phyloP scores from a whole-genome alignment of 2,113 vertebrate genomes.

The Oreotrochilus melanogaster region DNA sequence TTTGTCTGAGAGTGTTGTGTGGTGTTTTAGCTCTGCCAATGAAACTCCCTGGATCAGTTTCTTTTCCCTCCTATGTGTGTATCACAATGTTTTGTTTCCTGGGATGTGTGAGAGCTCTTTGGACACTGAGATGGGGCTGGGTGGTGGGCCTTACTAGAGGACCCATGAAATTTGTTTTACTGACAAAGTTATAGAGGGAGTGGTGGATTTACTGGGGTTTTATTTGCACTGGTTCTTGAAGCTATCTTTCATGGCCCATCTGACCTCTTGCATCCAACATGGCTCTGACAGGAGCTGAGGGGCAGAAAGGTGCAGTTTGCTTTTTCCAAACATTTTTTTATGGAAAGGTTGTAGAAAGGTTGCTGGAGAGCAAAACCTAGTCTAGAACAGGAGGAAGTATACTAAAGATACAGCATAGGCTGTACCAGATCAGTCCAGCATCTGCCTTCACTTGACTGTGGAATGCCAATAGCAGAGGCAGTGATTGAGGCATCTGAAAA shows the following conservation, averaged over 20 bases:
- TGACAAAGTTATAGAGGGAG: neutral
- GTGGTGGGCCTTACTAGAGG: neutral
- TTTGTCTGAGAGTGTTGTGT: neutral
- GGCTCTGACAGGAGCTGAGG: neutral
- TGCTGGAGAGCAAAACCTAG: neutral
- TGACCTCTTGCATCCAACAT: neutral
- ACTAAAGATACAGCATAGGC: neutral
- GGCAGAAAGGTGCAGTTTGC: neutral
- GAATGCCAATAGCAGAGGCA: neutral
- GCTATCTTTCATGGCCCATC: neutral
- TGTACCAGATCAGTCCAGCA: neutral
- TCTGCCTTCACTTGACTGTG: neutral
- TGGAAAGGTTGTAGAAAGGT: neutral
- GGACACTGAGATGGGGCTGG: neutral
- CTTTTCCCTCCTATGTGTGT: rapidly evolving
- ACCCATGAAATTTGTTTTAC: neutral
- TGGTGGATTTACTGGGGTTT: neutral
- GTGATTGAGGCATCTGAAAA: neutral
- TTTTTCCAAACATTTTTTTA: neutral
- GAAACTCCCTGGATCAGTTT: neutral
- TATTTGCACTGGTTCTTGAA: neutral
- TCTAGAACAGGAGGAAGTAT: neutral
- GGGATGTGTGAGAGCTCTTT: neutral
- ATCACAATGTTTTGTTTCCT: neutral
- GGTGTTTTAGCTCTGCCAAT: neutral